Base-by-base conservation (phyloP, 1,140 invertebrate genomes). In the Drosophila subobscura region DNA sequence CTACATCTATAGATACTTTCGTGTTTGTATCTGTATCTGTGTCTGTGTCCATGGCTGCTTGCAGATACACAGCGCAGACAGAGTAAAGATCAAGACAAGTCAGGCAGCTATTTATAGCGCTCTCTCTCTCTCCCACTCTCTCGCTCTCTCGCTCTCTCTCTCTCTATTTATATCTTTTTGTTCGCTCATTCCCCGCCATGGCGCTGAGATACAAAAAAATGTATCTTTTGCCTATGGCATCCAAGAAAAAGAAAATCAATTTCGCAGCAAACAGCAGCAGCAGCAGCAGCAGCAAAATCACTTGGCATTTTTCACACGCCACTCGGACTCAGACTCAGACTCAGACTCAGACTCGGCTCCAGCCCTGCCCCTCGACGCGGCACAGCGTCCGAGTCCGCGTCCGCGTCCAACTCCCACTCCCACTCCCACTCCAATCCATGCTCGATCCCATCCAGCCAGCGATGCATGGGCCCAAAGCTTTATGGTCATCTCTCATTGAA, bases 401-500 rank as follows among this genome's bases (percentile, higher is more conserved):
- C 10, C 3, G 4, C 10, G 33, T 37, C 33, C 33, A 12, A 37
- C 8, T 25, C 6, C 22, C n/a, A n/a, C n/a, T n/a, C n/a, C n/a
- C n/a, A n/a, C n/a, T n/a, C 45, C 2, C 44, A 4, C 16, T 25
- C 6, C 22, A 4, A 10, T 25, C 16, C n/a, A 33, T 16, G 22
- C 14, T 29, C 29, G 49, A 67, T 41, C 10, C 50, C 55, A 50
- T 67, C 65, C 63, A 68, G 65, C 55, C 65, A 41, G 10, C 65
- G 65, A 56, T 68, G 65, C 65, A 68, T 68, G 65, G 65, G 65
- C 29, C 54, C 47, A 67, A 51, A 77, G 51, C 59, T 60, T 61
- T 59, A 75, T 75, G 77, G 72, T 79, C 77, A 80, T 72, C 67
- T 80, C 60, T 51, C 59, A 79, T 60, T 60, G 77, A 64, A 68